Evolutionary conservation across 2,888 invertebrate genomes (phyloP), one percentile per base, ranked within the genome.

Genomic region (Lypha dubia): DNA sequence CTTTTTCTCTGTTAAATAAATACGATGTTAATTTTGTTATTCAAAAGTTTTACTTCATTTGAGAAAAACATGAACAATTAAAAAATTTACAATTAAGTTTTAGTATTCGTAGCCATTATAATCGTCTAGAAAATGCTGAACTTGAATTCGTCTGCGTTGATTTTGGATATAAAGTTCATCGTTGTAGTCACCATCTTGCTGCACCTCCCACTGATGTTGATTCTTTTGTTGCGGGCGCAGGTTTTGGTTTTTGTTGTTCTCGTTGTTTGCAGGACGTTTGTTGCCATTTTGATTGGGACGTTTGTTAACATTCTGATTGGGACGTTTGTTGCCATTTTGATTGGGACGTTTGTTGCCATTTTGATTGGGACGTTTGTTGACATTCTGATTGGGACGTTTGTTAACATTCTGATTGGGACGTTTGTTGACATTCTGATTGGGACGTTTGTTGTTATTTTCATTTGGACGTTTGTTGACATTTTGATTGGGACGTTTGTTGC

Each of bases 121-220:
- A 22, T 70, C 74, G 15, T 22, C 41, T 7, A 11, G 49, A 5
- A 49, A 58, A 17, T 82, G 87, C 15, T 84, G 85, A 38, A 60
- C 62, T 49, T 77, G 84, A 60, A 70, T 76, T 2, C 73, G 77
- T 82, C 87, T 79, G 7, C 70, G 77, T 85, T 87, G 80, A 67
- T 68, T 62, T 63, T 84, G 22, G 0, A 63, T 46, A 63, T 80
- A 76, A 24, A 70, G 22, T 13, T 65, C 38, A 24, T 77, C 20
- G 13, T 63, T 58, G 6, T 65, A 58, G 1, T 41, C 32, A 5
- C 46, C 79, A 11, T 28, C n/a, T 13, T 46, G 58, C 11, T 68
- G 44, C 67, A 84, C 22, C 24, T 35, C 35, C 60, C 60, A 73
- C 0, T 11, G 74, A 8, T 79, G 51, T 13, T 58, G 56, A 58